A percentile compares a stretch with the other conserved stretches of the same genome.
Evolutionary conservation across 2,113 vertebrate genomes (phyloP).

Genomic region (Raphicerus campestris): DNA sequence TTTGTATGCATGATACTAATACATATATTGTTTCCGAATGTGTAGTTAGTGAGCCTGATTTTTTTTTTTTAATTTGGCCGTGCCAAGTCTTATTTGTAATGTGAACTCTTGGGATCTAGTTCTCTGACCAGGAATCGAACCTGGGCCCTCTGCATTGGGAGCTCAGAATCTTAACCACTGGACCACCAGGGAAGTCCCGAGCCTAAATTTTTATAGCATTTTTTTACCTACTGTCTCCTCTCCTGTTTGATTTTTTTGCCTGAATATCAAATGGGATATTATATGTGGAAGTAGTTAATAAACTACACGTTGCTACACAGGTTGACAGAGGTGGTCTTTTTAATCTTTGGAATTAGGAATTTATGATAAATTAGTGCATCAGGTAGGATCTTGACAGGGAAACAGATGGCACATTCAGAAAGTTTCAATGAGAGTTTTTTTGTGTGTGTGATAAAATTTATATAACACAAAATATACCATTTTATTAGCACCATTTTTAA

Average conservation of each 20-base stretch:
- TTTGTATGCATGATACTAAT: not conserved
- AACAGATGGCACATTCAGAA: not conserved
- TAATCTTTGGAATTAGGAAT: slow-evolving; percentile 22
- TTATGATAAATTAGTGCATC: not conserved
- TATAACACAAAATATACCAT: not conserved
- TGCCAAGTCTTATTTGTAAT: not conserved
- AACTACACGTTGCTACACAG: not conserved
- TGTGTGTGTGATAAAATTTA: not conserved
- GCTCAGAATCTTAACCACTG: not conserved
- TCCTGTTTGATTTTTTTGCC: not conserved
- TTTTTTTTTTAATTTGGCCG: not conserved
- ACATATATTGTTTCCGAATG: not conserved
- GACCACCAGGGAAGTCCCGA: not conserved
- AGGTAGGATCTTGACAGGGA: not conserved
- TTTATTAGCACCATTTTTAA: slow-evolving; percentile 19
- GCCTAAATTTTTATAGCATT: not conserved
- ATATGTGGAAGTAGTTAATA: not conserved
- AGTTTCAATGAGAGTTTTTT: not conserved
- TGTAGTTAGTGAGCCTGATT: slow-evolving; percentile 2
- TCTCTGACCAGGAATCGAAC: not conserved
- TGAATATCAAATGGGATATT: slow-evolving; percentile 3
- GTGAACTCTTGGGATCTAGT: not conserved
- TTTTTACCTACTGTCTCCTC: not conserved
- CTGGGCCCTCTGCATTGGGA: not conserved
- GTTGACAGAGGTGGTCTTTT: not conserved